These are phyloP conservation scores for Dipodomys merriami DNA, from an alignment of 2,113 vertebrate species.

Conservation along the genomic window DNA sequence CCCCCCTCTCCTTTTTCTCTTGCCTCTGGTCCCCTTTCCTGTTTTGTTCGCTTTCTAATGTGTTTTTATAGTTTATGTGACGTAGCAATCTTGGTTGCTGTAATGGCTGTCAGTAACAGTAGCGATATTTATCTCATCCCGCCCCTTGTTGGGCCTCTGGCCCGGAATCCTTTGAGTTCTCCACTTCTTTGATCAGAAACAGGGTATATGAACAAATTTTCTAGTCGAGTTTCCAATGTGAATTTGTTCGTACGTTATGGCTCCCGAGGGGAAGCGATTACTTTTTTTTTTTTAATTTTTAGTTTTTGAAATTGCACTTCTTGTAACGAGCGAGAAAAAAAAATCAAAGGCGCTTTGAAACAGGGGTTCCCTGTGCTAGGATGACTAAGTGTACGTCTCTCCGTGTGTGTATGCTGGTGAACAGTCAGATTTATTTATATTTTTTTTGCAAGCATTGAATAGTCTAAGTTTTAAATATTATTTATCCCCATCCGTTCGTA, in stretches of 20 bases:
- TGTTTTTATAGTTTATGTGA: slow-evolving; percentile 94
- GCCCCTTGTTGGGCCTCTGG: slow-evolving; percentile 71
- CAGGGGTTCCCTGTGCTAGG: slow-evolving; percentile 89
- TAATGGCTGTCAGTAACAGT: slow-evolving; percentile 90
- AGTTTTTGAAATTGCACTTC: slow-evolving; percentile 96
- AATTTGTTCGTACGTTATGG: slow-evolving; percentile 95
- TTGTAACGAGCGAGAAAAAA: slow-evolving; percentile 90
- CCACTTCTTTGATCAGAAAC: slow-evolving; percentile 92
- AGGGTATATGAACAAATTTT: slow-evolving; percentile 98
- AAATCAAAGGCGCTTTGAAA: slow-evolving; percentile 90
- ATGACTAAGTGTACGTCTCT: slow-evolving; percentile 90
- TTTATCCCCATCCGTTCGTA: slow-evolving; percentile 93
- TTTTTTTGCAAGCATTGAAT: slow-evolving; percentile 91
- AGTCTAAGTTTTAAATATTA: slow-evolving; percentile 96
- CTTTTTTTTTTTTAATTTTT: slow-evolving; percentile 67
- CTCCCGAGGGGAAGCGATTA: slow-evolving; percentile 93
- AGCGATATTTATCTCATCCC: slow-evolving; percentile 89
- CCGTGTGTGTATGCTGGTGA: slow-evolving; percentile 93
- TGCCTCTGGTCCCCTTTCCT: neutral
- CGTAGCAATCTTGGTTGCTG: slow-evolving; percentile 95
- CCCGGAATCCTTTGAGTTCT: slow-evolving; percentile 87
- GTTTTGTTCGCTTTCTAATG: slow-evolving; percentile 86
- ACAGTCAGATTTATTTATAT: slow-evolving; percentile 98
- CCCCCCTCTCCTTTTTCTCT: slow-evolving; percentile 40
- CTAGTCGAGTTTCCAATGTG: slow-evolving; percentile 93